Base-by-base conservation (phyloP, 2,888 invertebrate genomes). In the Sphinx pinastri region DNA sequence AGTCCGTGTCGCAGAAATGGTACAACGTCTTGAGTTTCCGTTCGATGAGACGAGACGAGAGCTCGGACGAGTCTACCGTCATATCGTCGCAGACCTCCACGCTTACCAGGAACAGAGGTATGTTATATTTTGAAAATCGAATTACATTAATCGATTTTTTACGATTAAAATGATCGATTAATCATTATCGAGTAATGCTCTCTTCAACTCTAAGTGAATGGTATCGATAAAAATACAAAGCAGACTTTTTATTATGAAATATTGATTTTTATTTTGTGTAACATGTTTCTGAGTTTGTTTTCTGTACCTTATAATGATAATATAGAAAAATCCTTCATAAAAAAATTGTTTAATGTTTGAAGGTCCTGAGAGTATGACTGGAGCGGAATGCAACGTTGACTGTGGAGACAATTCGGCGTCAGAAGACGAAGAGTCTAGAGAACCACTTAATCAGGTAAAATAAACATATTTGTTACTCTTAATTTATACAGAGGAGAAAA, bases 71-170 rank as follows among this genome's bases (percentile, higher is more conserved):
- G 87, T 98, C 98, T 25, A 99, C 99, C 0, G 98, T 99, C 75
- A 99, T 99, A 78, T 98, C 99, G 3, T 99, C 99, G 13, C 99
- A 99, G 89, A 98, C 99, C 0, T 99, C 99, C 1, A 99, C 99
- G 0, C 94, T 99, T 45, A 99, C 99, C 19, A 95, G 99, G 81
- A 99, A 98, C 91, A 97, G 97, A 95, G 96, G 95, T 89, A 82
- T 93, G 85, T 76, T 19, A 12, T 2, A 11, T 45, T 45, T 38
- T 10, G 11, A 11, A 19, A 55, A 25, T 25, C 12, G 2, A 13
- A 25, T 10, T 7, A 4, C 31, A 7, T 68, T 52, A 52, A 25
- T 25, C 25, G 25, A 25, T 25, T 25, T 25, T 25, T 2, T 25
- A 2, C 38, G 5, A 38, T 38, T 38, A 38, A 2, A 38, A 38